Conservation (phyloP, 1,140 invertebrate genomes). For the Atopsyche davidsoni region DNA sequence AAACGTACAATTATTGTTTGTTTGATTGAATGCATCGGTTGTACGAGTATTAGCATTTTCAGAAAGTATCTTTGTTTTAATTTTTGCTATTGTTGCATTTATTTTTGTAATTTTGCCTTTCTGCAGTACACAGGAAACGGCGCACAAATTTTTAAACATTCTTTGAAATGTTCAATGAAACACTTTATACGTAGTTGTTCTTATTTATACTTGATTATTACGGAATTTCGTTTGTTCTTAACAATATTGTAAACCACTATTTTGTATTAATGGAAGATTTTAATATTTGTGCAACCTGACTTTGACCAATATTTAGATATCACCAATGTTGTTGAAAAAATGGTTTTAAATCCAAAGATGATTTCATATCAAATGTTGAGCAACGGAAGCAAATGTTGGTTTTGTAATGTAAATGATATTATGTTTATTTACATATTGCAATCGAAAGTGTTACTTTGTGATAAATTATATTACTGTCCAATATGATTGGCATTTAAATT, state of each 20-base stretch:
- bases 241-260: conserved; percentile 9
- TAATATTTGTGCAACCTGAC: conserved; percentile 30
- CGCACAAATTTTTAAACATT: conserved; percentile 15
- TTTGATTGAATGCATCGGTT: conserved; percentile 21
- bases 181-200: conserved; percentile 19
- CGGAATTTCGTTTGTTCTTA: too few species aligned
- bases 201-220: conserved; percentile 20
- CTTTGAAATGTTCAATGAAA: too few species aligned
- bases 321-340: conserved; percentile 22
- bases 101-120: too few species aligned
- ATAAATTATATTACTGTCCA: too few species aligned
- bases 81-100: too few species aligned
- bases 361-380: too few species aligned
- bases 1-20: conserved; percentile 2
- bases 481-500: too few species aligned
- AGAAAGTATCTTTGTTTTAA: conserved; percentile 9
- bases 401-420: too few species aligned
- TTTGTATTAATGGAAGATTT: conserved; percentile 20
- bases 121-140: background rate
- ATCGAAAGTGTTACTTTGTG: too few species aligned
- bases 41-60: conserved; percentile 27
- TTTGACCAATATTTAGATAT: conserved; percentile 27
- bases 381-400: too few species aligned
- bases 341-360: background rate
- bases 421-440: too few species aligned